Conservation (phyloP, 2,888 invertebrate genomes). For the Eudasyphora cyanicolor region DNA sequence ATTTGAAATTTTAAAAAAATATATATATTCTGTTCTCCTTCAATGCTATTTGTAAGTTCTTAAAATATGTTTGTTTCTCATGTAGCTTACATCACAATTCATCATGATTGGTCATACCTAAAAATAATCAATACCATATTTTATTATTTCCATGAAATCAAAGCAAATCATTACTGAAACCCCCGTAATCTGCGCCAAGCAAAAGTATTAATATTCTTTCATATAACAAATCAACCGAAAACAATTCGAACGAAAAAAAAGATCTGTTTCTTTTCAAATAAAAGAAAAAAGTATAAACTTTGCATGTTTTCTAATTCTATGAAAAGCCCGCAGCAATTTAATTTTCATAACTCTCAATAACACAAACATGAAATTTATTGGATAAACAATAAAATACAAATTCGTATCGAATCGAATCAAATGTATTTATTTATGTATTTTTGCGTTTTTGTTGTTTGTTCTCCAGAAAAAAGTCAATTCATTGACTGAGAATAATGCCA, state of each 20-base stretch:
- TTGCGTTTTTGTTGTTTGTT: neutral
- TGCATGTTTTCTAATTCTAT: neutral
- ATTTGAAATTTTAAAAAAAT: too few relatives aligned
- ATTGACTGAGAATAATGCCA: neutral
- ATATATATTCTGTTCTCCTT: too few relatives aligned
- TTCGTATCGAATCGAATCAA: neutral
- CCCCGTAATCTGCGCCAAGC: neutral
- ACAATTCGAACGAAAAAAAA: neutral
- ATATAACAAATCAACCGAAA: neutral
- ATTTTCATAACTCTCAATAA: neutral
- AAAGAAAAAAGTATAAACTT: neutral
- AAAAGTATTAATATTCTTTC: neutral
- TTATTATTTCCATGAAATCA: neutral
- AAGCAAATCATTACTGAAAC: neutral
- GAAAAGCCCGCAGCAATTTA: neutral
- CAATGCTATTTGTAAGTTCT: too few relatives aligned
- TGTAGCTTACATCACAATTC: neutral
- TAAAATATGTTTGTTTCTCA: too few relatives aligned
- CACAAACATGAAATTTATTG: neutral
- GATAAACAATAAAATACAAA: neutral
- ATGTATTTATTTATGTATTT: neutral
- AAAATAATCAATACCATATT: neutral
- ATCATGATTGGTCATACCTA: neutral
- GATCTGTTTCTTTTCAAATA: slow-evolving; percentile 1
- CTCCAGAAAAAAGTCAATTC: neutral